Percentiles rank a stretch among this genome's conserved stretches.
Evolutionary conservation across 2,888 invertebrate genomes (phyloP).

Genomic region (Rapana venosa): DNA sequence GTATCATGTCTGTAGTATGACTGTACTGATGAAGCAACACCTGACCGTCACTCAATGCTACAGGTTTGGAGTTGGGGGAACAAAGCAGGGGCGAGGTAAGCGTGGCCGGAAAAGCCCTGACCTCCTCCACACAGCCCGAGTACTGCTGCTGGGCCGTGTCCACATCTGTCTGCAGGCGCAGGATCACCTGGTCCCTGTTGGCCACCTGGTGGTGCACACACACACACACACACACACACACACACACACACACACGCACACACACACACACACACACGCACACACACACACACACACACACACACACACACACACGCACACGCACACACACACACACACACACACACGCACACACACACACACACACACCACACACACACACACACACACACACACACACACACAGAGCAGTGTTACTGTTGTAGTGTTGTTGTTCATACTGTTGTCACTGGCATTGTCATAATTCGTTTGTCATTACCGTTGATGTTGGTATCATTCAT

Average conservation of each 20-base stretch:
- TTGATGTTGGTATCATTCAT: no score
- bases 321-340: neutral
- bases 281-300: neutral
- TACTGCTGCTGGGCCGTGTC: constrained; percentile 75
- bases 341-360: neutral
- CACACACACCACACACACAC: no score
- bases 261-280: neutral
- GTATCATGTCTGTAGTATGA: no score
- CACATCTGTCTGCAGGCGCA: constrained; percentile 75
- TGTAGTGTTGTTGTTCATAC: no score
- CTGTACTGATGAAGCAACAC: no score
- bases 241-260: neutral
- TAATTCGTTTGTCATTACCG: no score
- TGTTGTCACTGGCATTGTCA: no score
- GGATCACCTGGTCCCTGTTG: constrained; percentile 73
- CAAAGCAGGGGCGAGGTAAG: no score
- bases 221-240: neutral
- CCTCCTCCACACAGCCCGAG: constrained; percentile 74
- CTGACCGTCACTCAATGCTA: no score
- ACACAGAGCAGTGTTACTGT: no score
- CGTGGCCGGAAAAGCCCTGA: constrained; percentile 44
- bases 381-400: neutral
- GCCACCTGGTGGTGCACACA: constrained; percentile 66
- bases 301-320: neutral
- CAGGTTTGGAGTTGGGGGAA: no score